Evolutionary conservation across 1,140 invertebrate species (phyloP).

Genomic region (Hyphantria cunea): DNA sequence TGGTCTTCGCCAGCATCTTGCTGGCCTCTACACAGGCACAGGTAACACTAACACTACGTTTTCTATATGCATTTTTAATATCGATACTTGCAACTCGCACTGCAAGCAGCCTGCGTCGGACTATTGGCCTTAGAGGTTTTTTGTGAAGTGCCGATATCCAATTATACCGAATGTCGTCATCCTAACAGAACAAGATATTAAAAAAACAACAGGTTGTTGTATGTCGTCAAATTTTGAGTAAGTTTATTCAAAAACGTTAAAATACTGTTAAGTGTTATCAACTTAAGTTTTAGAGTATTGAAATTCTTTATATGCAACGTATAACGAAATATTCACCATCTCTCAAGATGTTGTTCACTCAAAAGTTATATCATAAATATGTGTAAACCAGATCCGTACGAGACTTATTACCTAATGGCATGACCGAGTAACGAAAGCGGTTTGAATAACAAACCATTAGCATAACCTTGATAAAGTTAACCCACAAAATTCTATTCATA

Average conservation of each 20-base stretch:
- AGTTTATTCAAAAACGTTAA: background rate
- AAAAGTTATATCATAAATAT: slow-evolving; percentile 20
- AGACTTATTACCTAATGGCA: slow-evolving; percentile 23
- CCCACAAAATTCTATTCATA: slow-evolving; percentile 9
- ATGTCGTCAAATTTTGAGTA: background rate
- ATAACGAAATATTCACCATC: too few relatives aligned
- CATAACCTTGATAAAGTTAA: slow-evolving; percentile 19
- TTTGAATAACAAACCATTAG: slow-evolving; percentile 22
- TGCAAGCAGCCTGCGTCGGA: slow-evolving; percentile 2
- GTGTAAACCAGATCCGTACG: slow-evolving; percentile 11
- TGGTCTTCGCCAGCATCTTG: slow-evolving; percentile 49
- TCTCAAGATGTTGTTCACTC: too few relatives aligned
- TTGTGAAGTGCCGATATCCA: slow-evolving; percentile 6
- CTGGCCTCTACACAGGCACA: slow-evolving; percentile 54
- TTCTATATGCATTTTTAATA: slow-evolving; percentile 9
- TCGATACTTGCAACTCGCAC: slow-evolving; percentile 5
- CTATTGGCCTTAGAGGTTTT: background rate
- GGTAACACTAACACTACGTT: slow-evolving; percentile 42
- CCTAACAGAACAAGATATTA: slow-evolving; percentile 9
- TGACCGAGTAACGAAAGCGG: slow-evolving; percentile 20
- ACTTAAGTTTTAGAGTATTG: too few relatives aligned
- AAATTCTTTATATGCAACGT: too few relatives aligned
- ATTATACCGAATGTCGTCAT: slow-evolving; percentile 22
- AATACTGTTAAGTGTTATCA: background rate
- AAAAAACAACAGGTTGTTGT: slow-evolving; percentile 1